Base-by-base conservation (phyloP, 2,797 vertebrate genomes). In the Leptoclinus maculatus region DNA sequence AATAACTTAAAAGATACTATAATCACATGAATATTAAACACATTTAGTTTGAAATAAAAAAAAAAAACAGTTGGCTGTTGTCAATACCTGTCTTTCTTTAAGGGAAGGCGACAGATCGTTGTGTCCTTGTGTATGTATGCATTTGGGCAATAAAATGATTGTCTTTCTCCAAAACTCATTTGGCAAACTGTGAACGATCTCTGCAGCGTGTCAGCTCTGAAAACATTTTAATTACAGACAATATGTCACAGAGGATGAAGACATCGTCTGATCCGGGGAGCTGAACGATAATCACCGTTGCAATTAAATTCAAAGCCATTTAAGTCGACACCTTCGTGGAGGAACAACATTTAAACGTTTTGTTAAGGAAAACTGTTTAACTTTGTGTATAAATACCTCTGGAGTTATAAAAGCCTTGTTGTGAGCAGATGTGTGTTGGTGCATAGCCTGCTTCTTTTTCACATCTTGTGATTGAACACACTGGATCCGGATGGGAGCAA, bases 281-380 rank as follows among this genome's bases (percentile, higher is more conserved):
- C 12, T 17, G 8, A 83, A 70, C 43, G 7, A 75, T 80, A 58
- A 68, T 63, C n/a, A 34, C 21, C 25, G n/a, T 38, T 69, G 27
- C 34, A 27, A 49, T 69, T 36, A 59, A 54, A 64, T 69, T n/a
- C 29, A 60, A 47, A 74, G 32, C 17, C 25, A 17, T 70, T 69
- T 65, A 2, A 43, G 54, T 3, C 1, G 36, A 56, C 41, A 12
- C 13, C 21, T 34, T 71, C 21, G 45, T 4, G 8, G n/a, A 27
- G 7, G 65, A 67, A 3, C 19, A 63, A 54, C 27, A 21, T 0
- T 11, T 17, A 59, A 57, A 11, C 27, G 21, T 51, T 66, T 36
- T 27, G 34, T 21, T 3, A 12, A 1, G 38, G 17, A 27, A 39
- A 53, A 17, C n/a, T 2, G 7, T 23, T 32, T n/a, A 7, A n/a